Evolutionary conservation across 1,140 invertebrate species (phyloP), one percentile per base, ranked within the genome.

Genomic region (Protaetia brevitarsis): DNA sequence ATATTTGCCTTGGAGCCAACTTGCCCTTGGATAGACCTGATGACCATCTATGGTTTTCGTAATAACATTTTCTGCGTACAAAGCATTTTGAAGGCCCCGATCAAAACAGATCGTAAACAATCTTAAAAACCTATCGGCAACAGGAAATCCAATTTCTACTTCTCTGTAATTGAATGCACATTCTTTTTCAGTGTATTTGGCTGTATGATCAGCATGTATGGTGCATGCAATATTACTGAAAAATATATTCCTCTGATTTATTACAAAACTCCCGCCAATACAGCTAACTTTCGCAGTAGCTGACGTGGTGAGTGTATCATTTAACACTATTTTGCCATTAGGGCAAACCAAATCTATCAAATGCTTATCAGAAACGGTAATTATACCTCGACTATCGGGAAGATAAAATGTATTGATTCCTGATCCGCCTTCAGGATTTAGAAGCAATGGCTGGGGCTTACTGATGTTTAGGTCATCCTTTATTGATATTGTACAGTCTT

Each of bases 111-210:
- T 28, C 6, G 19, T 26, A 7, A 78, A 76, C 21, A 69, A 63
- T 21, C 34, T 67, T 10, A 75, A 37, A 63, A 78, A 77, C 5
- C 63, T 29, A 19, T 63, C 57, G 16, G 69, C 29, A 7, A 73
- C 23, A 4, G 63, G 23, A 59, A 77, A 80, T 23, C 77, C 79
- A 23, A 79, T 75, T 70, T 76, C 76, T 8, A 73, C 70, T 59
- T 72, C 65, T 51, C 36, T 36, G 7, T 66, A 51, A 2, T 10
- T 34, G 0, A 79, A 82, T 0, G 77, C 72, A 7, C 66, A 71
- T 19, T 8, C 65, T 34, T 67, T 68, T 23, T 51, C 37, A 51
- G 67, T 69, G 30, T 59, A 66, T 31, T 66, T 69, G 10, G 69
- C 66, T 19, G 28, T 64, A 19, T 68, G 45, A 28, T 41, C 30